A percentile compares a stretch with the other conserved stretches of the same genome.
phyloP scores from a whole-genome alignment of 2,888 invertebrate genomes.

The Hypomecis punctinalis region DNA sequence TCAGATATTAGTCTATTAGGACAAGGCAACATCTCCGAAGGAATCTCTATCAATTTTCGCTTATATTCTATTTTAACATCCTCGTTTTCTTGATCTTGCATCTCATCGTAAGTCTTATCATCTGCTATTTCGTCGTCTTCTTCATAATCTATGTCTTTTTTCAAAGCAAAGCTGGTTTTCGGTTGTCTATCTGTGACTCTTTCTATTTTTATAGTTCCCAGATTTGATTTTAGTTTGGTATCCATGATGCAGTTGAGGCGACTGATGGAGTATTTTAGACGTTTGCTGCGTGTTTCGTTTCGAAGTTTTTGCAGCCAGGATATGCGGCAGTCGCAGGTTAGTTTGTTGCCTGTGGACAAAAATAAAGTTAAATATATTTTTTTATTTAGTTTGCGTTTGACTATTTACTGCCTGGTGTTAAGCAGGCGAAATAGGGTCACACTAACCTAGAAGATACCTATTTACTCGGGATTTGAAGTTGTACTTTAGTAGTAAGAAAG shows the following conservation, averaged over 20 bases:
- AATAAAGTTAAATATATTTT: background rate
- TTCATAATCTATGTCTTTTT: constrained; percentile 64
- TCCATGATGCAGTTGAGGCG: constrained; percentile 89
- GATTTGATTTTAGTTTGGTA: constrained; percentile 59
- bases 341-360: constrained; percentile 89
- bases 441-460: too few species aligned
- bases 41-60: constrained; percentile 71
- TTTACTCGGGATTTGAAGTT: too few species aligned
- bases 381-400: too few species aligned
- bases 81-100: constrained; percentile 75
- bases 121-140: constrained; percentile 64
- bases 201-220: constrained; percentile 57
- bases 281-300: constrained; percentile 90
- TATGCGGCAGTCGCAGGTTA: constrained; percentile 92
- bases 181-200: constrained; percentile 36
- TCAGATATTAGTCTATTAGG: constrained; percentile 70
- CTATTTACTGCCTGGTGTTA: too few species aligned
- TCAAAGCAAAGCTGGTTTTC: constrained; percentile 52
- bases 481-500: too few species aligned
- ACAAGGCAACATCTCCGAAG: constrained; percentile 71
- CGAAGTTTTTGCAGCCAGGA: constrained; percentile 91
- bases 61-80: constrained; percentile 68
- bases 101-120: constrained; percentile 72
- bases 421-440: too few species aligned
- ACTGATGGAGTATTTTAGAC: constrained; percentile 87